Percentiles rank a stretch among this genome's conserved stretches.
These are phyloP conservation scores for Drosophila paranaensis DNA, from an alignment of 2,888 invertebrate genomes.

Conservation along the genomic window DNA sequence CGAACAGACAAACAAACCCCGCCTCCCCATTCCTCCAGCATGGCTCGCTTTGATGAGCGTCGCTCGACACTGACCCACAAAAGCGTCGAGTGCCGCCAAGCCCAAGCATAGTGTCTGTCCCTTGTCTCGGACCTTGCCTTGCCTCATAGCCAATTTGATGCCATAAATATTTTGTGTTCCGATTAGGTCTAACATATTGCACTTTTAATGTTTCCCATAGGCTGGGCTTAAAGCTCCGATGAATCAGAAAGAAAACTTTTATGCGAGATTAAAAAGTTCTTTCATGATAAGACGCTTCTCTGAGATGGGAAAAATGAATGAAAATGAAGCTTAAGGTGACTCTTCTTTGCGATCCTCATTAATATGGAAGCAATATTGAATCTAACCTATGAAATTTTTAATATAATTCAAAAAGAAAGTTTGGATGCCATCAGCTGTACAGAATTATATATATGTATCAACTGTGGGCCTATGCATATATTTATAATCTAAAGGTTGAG, in stretches of 20 bases:
- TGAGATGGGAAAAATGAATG: no score
- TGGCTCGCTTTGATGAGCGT: conserved; percentile 27
- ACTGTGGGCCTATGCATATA: background rate
- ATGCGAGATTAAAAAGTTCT: background rate
- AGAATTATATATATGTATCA: background rate
- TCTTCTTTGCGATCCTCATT: background rate
- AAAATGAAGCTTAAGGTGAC: background rate
- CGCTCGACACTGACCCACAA: conserved; percentile 65
- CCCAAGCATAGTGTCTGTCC: conserved; percentile 42
- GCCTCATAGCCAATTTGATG: conserved; percentile 42
- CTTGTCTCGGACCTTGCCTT: conserved; percentile 26
- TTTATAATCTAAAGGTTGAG: background rate
- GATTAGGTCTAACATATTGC: conserved; percentile 33
- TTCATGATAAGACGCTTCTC: background rate
- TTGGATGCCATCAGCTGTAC: background rate
- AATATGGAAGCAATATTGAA: background rate
- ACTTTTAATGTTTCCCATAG: conserved; percentile 15
- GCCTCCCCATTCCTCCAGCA: background rate
- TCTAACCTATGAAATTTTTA: background rate
- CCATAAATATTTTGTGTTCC: conserved; percentile 51
- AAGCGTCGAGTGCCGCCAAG: conserved; percentile 37
- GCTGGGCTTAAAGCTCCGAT: background rate
- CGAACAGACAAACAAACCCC: conserved; percentile 15
- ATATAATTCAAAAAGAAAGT: background rate
- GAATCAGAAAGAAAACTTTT: background rate